These are phyloP conservation scores for Schizaphis graminum DNA, from an alignment of 2,888 invertebrate species.

Conservation along the genomic window DNA sequence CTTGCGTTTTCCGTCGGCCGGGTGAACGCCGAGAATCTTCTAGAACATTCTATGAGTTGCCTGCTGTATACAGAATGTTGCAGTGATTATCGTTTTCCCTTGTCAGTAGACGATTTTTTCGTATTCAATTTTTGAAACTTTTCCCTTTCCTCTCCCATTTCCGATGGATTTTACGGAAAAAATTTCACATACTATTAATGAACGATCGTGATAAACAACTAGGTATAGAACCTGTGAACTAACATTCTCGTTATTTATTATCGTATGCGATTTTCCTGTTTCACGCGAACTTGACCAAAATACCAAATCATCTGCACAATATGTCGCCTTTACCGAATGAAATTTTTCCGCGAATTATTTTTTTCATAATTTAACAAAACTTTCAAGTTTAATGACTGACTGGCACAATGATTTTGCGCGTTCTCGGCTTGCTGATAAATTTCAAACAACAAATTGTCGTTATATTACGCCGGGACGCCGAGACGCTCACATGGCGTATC, in stretches of 20 bases:
- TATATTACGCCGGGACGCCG: background rate
- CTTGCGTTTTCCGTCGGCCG: constrained; percentile 40
- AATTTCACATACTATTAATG: background rate
- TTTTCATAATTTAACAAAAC: background rate
- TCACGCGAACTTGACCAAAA: background rate
- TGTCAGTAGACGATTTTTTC: background rate
- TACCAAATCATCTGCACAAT: background rate
- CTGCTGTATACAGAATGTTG: constrained; percentile 35
- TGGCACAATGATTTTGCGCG: background rate
- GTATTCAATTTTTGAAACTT: background rate
- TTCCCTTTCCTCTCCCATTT: background rate
- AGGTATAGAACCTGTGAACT: background rate
- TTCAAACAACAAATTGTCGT: background rate
- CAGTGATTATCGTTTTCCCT: background rate
- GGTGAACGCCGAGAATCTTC: constrained; percentile 38
- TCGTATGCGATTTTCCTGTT: background rate
- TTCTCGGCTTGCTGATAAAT: background rate
- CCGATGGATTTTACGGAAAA: background rate
- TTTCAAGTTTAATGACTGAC: background rate
- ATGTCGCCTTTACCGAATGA: background rate
- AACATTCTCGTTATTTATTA: background rate
- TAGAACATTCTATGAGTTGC: constrained; percentile 49
- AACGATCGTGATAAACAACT: background rate
- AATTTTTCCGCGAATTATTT: background rate
- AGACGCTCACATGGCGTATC: background rate